Conservation (phyloP, 2,888 invertebrate species). For the Eudasyphora cyanicolor region DNA sequence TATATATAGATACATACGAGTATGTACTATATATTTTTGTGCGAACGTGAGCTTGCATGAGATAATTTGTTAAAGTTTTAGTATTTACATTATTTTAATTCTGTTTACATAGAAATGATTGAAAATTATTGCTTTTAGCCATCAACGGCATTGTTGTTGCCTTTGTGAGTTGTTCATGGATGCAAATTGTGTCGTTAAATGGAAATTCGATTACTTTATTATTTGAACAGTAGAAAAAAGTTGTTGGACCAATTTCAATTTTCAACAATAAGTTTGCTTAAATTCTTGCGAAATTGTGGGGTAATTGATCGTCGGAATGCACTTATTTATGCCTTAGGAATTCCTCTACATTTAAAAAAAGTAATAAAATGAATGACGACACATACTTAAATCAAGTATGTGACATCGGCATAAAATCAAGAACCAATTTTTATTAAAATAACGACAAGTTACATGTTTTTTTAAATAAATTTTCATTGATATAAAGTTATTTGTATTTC, state of each 20-base stretch:
- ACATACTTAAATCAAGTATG: background rate
- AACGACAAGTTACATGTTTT: too few species aligned
- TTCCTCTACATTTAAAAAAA: too few species aligned
- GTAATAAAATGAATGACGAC: too few species aligned
- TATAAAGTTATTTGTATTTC: too few species aligned
- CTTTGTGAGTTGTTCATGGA: constrained; percentile 38
- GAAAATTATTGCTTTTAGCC: constrained; percentile 55
- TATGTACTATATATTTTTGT: constrained; percentile 10
- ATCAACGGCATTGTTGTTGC: background rate
- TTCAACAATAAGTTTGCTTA: background rate
- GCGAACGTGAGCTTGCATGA: constrained; percentile 39
- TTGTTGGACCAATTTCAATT: background rate
- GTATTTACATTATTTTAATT: constrained; percentile 44
- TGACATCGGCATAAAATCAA: too few species aligned
- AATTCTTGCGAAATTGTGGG: background rate
- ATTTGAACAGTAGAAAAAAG: background rate
- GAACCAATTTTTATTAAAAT: too few species aligned
- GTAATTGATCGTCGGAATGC: too few species aligned
- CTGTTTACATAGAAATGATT: constrained; percentile 40
- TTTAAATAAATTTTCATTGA: too few species aligned
- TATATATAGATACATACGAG: too few species aligned
- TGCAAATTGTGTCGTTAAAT: constrained; percentile 54
- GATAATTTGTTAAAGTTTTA: constrained; percentile 54
- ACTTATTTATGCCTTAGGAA: too few species aligned
- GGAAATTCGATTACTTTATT: constrained; percentile 24